Evolutionary conservation across 2,113 vertebrate species (phyloP).

Genomic region (Phyllopteryx taeniolatus): DNA sequence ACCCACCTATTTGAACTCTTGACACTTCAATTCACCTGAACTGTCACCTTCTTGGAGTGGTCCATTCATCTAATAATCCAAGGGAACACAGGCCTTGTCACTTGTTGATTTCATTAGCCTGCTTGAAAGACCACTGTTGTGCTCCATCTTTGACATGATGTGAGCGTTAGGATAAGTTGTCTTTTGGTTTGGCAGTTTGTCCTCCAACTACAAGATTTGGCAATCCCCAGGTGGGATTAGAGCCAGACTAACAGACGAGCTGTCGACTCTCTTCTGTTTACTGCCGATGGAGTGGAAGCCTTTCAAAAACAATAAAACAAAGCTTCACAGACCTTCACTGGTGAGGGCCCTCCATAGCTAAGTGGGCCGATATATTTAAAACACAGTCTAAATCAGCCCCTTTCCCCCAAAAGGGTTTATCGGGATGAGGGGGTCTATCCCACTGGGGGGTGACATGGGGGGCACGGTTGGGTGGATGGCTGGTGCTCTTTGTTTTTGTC

Average conservation of each 20-base stretch:
- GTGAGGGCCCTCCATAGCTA: conserved; percentile 31
- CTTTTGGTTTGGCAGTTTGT: conserved; percentile 42
- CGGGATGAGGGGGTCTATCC: conserved; percentile 48
- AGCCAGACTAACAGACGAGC: conserved; percentile 37
- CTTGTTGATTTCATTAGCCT: conserved; percentile 32
- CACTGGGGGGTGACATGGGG: conserved; percentile 46
- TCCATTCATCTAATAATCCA: conserved; percentile 55
- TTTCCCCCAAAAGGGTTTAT: conserved; percentile 43
- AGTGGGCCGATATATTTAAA: conserved; percentile 43
- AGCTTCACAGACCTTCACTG: conserved; percentile 35
- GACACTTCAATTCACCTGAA: conserved; percentile 26
- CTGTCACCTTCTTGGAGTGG: conserved; percentile 27
- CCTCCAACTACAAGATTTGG: conserved; percentile 28
- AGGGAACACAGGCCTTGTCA: conserved; percentile 28
- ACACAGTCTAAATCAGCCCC: conserved; percentile 45
- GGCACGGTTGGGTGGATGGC: conserved; percentile 48
- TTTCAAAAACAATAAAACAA: conserved; percentile 22
- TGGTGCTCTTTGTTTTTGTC: conserved; percentile 64
- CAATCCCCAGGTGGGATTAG: conserved; percentile 50
- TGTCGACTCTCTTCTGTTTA: conserved; percentile 49
- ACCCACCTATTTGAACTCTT: conserved; percentile 9
- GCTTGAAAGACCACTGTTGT: conserved; percentile 20
- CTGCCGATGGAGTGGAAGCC: conserved; percentile 45
- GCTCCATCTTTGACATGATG: conserved; percentile 16
- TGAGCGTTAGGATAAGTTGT: conserved; percentile 40